phyloP scores from a whole-genome alignment of 2,113 vertebrate genomes.

The Sula dactylatra region DNA sequence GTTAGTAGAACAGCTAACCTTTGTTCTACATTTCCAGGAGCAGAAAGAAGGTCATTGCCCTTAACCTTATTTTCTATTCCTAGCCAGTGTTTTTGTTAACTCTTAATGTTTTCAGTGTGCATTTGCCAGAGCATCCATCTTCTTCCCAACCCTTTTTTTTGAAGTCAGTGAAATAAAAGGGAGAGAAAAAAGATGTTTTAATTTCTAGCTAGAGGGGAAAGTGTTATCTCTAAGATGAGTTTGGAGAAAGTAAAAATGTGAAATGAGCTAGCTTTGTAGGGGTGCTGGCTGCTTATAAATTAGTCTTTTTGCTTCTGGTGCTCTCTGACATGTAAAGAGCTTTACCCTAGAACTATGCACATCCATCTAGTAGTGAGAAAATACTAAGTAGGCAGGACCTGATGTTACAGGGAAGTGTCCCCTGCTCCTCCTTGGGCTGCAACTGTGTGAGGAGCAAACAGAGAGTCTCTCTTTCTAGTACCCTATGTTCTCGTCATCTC shows the following conservation, averaged over 20 bases:
- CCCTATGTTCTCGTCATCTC: not conserved
- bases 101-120: conserved; percentile 11
- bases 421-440: not conserved
- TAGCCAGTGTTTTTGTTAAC: conserved; percentile 37
- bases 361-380: accelerated
- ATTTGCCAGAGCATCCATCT: not conserved
- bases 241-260: not conserved
- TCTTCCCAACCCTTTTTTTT: not conserved
- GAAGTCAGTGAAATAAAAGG: not conserved
- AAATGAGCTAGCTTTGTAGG: not conserved
- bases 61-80: conserved; percentile 47
- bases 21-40: conserved; percentile 56
- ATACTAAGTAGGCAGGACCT: not conserved
- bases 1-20: conserved; percentile 61
- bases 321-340: not conserved
- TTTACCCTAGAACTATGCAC: not conserved
- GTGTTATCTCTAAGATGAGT: not conserved
- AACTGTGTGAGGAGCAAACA: not conserved
- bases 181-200: not conserved
- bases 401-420: not conserved
- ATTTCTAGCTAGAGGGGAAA: not conserved
- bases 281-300: not conserved
- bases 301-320: not conserved
- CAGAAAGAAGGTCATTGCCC: conserved; percentile 39
- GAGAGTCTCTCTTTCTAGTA: not conserved